A percentile compares a stretch with the other conserved stretches of the same genome.
Conservation (phyloP, 2,888 invertebrate genomes). For the Metallyticus violacea region DNA sequence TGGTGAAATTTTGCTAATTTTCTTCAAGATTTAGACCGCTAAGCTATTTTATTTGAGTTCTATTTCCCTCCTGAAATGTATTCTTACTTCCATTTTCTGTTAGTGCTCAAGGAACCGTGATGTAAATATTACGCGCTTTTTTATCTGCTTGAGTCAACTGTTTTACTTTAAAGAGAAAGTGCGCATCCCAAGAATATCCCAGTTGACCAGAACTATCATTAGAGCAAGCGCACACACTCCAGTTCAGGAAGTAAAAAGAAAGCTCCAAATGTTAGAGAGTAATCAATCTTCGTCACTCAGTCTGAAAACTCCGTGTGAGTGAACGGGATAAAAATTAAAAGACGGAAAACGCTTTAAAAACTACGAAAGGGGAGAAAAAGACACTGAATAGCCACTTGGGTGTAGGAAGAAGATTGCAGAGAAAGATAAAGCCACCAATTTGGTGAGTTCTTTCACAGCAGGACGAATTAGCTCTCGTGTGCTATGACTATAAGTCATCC, state of each 20-base stretch:
- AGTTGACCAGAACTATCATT: neutral
- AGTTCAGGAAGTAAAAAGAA: neutral
- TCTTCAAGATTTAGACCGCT: too few species aligned
- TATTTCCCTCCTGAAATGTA: too few species aligned
- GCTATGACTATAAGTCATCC: too few species aligned
- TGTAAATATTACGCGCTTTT: too few species aligned
- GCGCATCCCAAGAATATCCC: too few species aligned
- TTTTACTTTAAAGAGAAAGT: too few species aligned
- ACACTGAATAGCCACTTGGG: neutral
- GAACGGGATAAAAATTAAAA: neutral
- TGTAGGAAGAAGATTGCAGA: neutral
- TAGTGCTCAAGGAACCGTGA: too few species aligned
- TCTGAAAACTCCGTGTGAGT: neutral
- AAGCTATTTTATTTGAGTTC: too few species aligned
- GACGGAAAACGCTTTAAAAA: neutral
- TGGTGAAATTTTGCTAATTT: too few species aligned
- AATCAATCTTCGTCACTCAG: neutral
- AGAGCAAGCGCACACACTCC: neutral
- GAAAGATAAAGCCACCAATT: neutral
- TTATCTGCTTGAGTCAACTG: too few species aligned
- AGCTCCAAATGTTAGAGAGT: neutral
- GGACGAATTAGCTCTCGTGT: neutral
- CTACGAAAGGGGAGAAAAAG: neutral
- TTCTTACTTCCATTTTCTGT: too few species aligned
- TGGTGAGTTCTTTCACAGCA: neutral